Evolutionary conservation across 2,797 vertebrate species (phyloP).

Genomic region (Ceryle rudis): DNA sequence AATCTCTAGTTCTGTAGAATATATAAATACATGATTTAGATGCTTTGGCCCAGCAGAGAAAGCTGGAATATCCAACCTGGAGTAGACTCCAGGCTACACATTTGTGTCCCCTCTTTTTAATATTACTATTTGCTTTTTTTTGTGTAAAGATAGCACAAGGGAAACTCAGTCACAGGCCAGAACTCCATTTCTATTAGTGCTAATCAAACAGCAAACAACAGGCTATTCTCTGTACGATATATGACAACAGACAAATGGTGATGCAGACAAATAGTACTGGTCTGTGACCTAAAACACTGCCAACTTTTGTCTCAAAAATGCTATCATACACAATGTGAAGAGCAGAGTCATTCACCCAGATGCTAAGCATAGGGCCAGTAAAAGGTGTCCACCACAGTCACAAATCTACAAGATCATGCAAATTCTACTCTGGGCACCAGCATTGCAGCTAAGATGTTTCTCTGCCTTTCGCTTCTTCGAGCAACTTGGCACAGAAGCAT

Average conservation of each 20-base stretch:
- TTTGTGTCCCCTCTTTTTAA: neutral
- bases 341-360: neutral
- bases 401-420: neutral
- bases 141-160: neutral
- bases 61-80: neutral
- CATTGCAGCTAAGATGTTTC: neutral
- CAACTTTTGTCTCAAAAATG: neutral
- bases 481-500: neutral
- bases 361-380: neutral
- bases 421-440: neutral
- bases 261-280: neutral
- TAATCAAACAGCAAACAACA: neutral
- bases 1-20: neutral
- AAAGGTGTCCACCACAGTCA: neutral
- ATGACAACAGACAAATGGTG: neutral
- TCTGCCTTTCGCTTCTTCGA: neutral
- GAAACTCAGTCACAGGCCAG: neutral
- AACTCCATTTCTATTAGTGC: neutral
- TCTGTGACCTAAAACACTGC: neutral
- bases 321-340: neutral
- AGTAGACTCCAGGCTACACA: neutral
- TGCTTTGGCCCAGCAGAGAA: neutral
- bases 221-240: neutral
- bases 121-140: neutral
- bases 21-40: neutral